Conservation (phyloP, 1,140 invertebrate genomes). For the Campoletis sonorensis region DNA sequence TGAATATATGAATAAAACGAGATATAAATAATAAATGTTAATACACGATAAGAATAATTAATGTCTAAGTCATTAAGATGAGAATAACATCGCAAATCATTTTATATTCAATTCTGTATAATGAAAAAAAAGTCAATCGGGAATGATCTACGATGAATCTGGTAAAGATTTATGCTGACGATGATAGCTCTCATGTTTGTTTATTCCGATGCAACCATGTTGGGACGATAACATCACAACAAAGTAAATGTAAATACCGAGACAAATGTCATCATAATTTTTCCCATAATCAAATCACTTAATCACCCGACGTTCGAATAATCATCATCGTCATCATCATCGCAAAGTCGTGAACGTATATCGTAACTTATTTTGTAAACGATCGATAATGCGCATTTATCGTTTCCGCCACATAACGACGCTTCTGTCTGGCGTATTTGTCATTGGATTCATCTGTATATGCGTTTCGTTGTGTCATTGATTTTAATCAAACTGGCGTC, state of each 20-base stretch:
- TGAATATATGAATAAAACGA: no score
- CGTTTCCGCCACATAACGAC: constrained; percentile 18
- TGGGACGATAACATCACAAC: constrained; percentile 27
- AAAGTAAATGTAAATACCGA: constrained; percentile 28
- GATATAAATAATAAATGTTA: neutral
- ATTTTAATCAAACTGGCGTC: constrained; percentile 25
- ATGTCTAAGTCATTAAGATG: neutral
- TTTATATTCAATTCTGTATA: constrained; percentile 34
- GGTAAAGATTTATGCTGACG: constrained; percentile 35
- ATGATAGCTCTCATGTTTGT: constrained; percentile 32
- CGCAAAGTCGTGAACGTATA: neutral
- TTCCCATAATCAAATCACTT: constrained; percentile 40
- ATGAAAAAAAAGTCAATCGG: constrained; percentile 35
- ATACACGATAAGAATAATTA: neutral
- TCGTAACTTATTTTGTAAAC: constrained; percentile 9
- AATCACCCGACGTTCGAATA: constrained; percentile 11
- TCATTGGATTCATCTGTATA: constrained; percentile 2
- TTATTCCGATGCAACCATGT: constrained; percentile 2
- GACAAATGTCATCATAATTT: constrained; percentile 44
- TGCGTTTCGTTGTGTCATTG: constrained; percentile 27
- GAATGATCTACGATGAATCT: constrained; percentile 30
- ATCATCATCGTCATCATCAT: constrained; percentile 19
- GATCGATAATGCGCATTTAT: constrained; percentile 14
- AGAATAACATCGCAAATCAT: constrained; percentile 27
- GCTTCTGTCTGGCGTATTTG: neutral